Conservation (phyloP, 2,797 vertebrate species). For the Danio jaintianensis region DNA sequence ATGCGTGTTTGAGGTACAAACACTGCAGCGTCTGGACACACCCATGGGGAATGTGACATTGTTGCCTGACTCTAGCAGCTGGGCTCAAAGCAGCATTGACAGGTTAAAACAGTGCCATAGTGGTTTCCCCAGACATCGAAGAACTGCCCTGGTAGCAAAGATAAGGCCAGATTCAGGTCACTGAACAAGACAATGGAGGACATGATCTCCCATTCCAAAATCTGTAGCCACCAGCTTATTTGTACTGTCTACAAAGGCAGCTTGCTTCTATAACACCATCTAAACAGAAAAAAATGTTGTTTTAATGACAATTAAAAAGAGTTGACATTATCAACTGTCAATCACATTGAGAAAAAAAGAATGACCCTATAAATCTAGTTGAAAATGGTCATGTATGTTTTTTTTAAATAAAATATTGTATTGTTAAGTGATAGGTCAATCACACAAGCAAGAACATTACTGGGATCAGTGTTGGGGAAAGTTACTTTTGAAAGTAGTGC, state of each 20-base stretch:
- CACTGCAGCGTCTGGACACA: conserved; percentile 72
- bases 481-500: too few species aligned
- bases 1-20: conserved; percentile 78
- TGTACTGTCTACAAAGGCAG: not conserved
- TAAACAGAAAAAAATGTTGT: not conserved
- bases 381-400: too few species aligned
- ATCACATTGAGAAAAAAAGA: too few species aligned
- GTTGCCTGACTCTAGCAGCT: conserved; percentile 67
- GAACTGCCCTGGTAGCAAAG: conserved; percentile 55
- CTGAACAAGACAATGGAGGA: not conserved
- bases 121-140: conserved; percentile 71
- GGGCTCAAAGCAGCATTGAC: conserved; percentile 57
- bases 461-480: too few species aligned
- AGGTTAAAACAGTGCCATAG: conserved; percentile 69
- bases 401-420: too few species aligned
- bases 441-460: too few species aligned
- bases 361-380: too few species aligned
- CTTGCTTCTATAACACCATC: not conserved
- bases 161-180: conserved; percentile 30
- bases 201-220: not conserved
- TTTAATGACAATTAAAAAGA: too few species aligned
- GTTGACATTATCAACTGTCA: too few species aligned
- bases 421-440: too few species aligned
- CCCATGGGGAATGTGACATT: conserved; percentile 81
- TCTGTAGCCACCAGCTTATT: not conserved